Evolutionary conservation across 2,888 invertebrate species (phyloP).

Genomic region (Lysandra bellargus): DNA sequence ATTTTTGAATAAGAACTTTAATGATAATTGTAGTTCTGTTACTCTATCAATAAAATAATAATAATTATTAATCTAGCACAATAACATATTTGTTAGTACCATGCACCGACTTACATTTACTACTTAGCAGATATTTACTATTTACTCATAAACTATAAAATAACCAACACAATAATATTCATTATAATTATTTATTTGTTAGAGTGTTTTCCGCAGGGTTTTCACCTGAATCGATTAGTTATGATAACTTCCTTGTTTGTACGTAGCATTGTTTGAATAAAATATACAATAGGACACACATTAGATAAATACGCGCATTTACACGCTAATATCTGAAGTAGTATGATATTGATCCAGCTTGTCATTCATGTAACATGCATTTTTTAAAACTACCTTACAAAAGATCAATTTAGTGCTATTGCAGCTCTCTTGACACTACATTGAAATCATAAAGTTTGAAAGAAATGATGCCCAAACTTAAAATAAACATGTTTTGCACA

Average conservation of each 20-base stretch:
- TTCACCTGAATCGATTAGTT: constrained; percentile 4
- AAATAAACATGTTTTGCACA: too few species aligned
- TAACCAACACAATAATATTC: not conserved
- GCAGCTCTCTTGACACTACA: too few species aligned
- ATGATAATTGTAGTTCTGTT: too few species aligned
- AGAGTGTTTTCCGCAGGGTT: not conserved
- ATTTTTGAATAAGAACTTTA: too few species aligned
- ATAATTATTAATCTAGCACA: too few species aligned
- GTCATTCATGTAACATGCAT: too few species aligned
- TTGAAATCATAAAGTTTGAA: too few species aligned
- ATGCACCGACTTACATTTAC: not conserved
- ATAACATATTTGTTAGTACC: not conserved
- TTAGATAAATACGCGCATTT: not conserved
- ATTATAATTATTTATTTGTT: not conserved
- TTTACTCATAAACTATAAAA: not conserved
- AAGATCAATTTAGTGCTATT: too few species aligned
- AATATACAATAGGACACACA: not conserved
- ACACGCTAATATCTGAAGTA: not conserved
- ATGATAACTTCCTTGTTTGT: not conserved
- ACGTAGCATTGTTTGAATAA: not conserved
- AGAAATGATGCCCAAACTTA: too few species aligned
- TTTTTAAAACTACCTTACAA: too few species aligned
- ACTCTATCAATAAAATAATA: too few species aligned
- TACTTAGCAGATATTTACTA: not conserved
- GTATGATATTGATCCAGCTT: not conserved